Base-by-base conservation (phyloP, 2,797 vertebrate species). In the Leuciscus waleckii region DNA sequence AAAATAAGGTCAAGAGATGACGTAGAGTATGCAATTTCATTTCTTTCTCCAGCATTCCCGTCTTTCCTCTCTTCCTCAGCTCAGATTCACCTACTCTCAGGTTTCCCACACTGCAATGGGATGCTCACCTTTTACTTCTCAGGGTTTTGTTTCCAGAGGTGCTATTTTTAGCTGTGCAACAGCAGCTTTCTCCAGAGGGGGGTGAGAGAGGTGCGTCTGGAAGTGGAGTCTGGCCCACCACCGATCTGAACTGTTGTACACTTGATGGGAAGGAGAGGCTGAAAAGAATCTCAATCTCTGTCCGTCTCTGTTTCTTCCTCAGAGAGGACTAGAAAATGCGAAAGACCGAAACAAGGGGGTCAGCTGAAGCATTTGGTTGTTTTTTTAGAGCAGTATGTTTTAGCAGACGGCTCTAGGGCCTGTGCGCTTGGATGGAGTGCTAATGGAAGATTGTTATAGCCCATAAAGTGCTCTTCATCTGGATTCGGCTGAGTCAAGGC, bases 151-250 rank as follows among this genome's bases (percentile, higher is more conserved):
- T 89, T 87, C 81, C 86, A 78, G 82, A 85, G 58, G 86, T 85
- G 87, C 85, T 93, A 90, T 93, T 92, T 93, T 91, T 92, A 91
- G 90, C 89, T 8, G 3, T 49, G 80, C 81, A 87, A 73, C 87
- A 90, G 87, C 86, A 85, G 85, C 88, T 84, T 79, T 85, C 88
- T 89, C 54, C 83, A 67, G 29, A 80, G 67, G 39, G 78, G 86
- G 85, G 65, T 23, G 87, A 69, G 61, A 61, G 32, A 63, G 71
- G 84, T 81, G 23, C 65, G 39, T 87, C 84, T 90, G 82, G 79
- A 81, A 68, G 85, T 82, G 35, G 7, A 79, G 41, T 51, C 63
- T 81, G 78, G 70, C 67, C 58, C 29, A 2, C 2, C 61, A 63
- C 73, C 35, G 23, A 43, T 68, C 56, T 81, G 26, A 81, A 41